Evolutionary conservation across 2,797 vertebrate genomes (phyloP).

Genomic region (Periparus ater): DNA sequence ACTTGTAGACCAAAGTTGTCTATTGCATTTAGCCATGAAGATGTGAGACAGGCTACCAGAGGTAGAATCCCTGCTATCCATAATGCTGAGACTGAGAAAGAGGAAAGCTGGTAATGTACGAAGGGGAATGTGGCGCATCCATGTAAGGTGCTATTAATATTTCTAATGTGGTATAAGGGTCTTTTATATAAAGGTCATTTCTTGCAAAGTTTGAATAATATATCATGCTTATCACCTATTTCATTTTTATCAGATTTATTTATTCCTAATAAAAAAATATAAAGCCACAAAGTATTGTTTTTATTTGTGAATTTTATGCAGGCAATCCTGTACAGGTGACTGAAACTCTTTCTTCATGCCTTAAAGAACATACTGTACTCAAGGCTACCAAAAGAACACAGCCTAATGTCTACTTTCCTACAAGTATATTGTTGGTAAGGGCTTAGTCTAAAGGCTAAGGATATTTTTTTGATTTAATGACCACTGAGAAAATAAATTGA

Average conservation of each 20-base stretch:
- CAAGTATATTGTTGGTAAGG: background rate
- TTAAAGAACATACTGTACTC: background rate
- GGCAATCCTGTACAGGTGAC: background rate
- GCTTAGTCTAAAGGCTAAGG: background rate
- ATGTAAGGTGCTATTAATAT: constrained; percentile 23
- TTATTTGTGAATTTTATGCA: constrained; percentile 5
- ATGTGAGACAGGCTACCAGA: background rate
- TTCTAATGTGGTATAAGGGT: background rate
- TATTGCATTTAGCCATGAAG: background rate
- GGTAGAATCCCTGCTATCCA: background rate
- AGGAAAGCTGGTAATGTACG: background rate
- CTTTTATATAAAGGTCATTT: constrained; percentile 7
- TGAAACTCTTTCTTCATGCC: background rate
- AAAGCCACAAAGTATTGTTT: background rate
- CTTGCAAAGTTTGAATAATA: background rate
- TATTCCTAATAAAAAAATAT: constrained; percentile 60
- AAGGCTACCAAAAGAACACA: background rate
- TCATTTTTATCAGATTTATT: constrained; percentile 39
- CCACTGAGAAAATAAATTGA: background rate
- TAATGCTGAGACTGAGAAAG: background rate
- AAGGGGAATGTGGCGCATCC: background rate
- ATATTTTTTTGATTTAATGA: background rate
- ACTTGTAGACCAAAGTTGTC: background rate
- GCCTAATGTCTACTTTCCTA: background rate
- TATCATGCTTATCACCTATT: background rate